Evolutionary conservation across 2,113 vertebrate species (phyloP), one percentile per base, ranked within the genome.

Genomic region (Corvus cornix): DNA sequence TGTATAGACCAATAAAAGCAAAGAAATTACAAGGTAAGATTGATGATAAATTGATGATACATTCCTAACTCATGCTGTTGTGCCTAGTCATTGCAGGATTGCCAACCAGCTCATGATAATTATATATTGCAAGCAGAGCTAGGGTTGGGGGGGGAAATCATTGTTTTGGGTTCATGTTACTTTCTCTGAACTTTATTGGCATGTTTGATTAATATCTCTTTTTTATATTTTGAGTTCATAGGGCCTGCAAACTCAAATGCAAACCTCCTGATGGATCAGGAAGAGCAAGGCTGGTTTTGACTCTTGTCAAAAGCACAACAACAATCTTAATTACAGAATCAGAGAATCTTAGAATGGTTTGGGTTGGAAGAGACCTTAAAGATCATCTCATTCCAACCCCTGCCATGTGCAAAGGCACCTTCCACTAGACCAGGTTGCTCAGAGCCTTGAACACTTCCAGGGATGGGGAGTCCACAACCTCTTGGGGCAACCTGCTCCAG

Each of bases 1-100:
- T 77, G 26, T 67, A 86, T n/a, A 96, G 77, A 79, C 72, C 53
- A 90, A 52, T 41, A 91, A 95, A 92, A 87, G 33, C 41, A 87
- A 83, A 76, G 43, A 66, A 83, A 68, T 72, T 37, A 39, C 74
- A 90, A 62, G 58, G 33, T 89, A 58, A 94, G 78, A 66, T 31
- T 83, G 85, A 74, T 94, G 83, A 86, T 66, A 77, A 91, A 87
- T 39, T 85, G 90, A 87, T 95, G 83, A 84, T 69, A 85, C 44
- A 68, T 96, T 90, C 70, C 88, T 94, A 81, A 84, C 66, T 93
- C 49, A 56, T 60, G 51, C 89, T 85, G 67, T 66, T 96, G 44
- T 85, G 31, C 64, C 77, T 92, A 51, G 39, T 76, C 96, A 68
- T 60, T 75, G 75, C 84, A 91, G 86, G 84, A 59, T 62, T 94